Evolutionary conservation across 2,113 vertebrate genomes (phyloP).

Genomic region (Todiramphus saurophagus): DNA sequence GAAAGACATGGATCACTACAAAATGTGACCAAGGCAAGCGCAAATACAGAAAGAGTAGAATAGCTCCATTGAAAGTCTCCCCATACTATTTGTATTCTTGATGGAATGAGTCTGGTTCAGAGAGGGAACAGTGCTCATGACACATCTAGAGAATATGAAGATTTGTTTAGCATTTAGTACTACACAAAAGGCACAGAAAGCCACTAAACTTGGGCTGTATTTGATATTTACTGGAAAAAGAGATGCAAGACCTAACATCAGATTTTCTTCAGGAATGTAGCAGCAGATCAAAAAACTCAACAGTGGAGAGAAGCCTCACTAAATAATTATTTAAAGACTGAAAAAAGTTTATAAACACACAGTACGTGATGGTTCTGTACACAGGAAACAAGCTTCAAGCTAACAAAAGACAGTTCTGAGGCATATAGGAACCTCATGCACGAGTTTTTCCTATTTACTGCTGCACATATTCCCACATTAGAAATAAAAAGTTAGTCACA

Average conservation of each 20-base stretch:
- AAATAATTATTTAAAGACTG: not conserved
- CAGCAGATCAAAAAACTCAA: not conserved
- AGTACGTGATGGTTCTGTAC: not conserved
- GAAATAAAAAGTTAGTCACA: not conserved
- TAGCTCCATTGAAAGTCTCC: not conserved
- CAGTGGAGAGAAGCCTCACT: not conserved
- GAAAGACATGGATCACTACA: not conserved
- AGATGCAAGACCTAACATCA: not conserved
- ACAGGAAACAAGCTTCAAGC: not conserved
- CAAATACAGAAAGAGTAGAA: not conserved
- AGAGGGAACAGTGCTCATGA: not conserved
- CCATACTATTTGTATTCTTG: not conserved
- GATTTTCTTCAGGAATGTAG: not conserved
- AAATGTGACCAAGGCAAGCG: not conserved
- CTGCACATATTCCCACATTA: not conserved
- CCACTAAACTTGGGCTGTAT: not conserved
- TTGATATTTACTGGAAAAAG: not conserved
- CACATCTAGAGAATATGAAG: not conserved
- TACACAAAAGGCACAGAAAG: conserved; percentile 3
- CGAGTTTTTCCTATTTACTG: not conserved
- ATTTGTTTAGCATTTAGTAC: not conserved
- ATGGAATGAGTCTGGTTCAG: not conserved
- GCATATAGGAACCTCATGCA: not conserved
- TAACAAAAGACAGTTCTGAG: not conserved
- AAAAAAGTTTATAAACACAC: not conserved